phyloP scores from a whole-genome alignment of 1,140 invertebrate species.

The Aethina tumida region DNA sequence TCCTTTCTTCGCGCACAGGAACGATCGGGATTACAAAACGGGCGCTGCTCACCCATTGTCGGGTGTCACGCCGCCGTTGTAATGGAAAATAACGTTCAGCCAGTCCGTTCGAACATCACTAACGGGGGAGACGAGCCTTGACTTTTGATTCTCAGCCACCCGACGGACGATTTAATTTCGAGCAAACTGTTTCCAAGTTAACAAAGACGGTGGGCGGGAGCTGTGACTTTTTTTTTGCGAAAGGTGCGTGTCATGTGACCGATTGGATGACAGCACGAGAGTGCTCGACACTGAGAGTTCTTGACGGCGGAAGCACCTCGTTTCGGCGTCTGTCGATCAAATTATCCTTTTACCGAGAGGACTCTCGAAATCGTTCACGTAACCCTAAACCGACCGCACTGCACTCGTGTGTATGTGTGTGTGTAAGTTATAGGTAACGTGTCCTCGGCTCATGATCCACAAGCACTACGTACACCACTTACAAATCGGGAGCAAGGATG shows the following conservation, averaged over 20 bases:
- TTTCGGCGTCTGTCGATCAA: constrained; percentile 23
- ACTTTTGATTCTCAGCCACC: not conserved
- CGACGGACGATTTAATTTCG: not conserved
- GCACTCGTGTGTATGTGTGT: not conserved
- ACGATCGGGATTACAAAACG: too few species aligned
- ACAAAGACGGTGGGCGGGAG: constrained; percentile 1
- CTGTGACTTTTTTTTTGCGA: constrained; percentile 6
- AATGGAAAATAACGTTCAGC: constrained; percentile 8
- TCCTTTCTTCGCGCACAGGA: too few species aligned
- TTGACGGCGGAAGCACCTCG: constrained; percentile 27
- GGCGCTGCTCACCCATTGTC: too few species aligned
- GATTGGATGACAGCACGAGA: constrained; percentile 24
- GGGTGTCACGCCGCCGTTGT: constrained; percentile 6
- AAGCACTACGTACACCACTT: too few species aligned
- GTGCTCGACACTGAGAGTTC: constrained; percentile 23
- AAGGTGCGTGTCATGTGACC: constrained; percentile 22
- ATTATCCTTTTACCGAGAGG: constrained; percentile 20
- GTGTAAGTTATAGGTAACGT: not conserved
- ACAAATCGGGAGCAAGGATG: too few species aligned
- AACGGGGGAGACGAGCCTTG: not conserved
- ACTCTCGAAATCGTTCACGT: constrained; percentile 8
- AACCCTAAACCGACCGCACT: constrained; percentile 9
- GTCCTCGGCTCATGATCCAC: too few species aligned
- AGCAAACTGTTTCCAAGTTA: constrained; percentile 1
- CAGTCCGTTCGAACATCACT: constrained; percentile 3